These are phyloP conservation scores for Gallirallus australis DNA, from an alignment of 2,797 vertebrate species.

Conservation along the genomic window DNA sequence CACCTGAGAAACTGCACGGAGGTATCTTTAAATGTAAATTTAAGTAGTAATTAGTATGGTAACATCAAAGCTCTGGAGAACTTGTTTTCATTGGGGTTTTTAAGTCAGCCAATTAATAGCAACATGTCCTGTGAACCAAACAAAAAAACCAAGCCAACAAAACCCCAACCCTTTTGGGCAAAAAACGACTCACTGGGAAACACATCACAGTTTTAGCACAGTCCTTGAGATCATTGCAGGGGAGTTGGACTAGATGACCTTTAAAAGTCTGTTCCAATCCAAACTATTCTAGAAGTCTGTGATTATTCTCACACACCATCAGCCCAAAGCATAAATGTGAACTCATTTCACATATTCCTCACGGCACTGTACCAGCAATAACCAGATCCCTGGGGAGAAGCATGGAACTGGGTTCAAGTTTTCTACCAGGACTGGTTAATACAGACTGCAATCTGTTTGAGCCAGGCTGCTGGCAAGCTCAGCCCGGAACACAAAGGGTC, in stretches of 20 bases:
- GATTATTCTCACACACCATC: not conserved
- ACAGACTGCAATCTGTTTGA: not conserved
- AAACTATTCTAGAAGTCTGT: too few species aligned
- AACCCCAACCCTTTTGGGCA: not conserved
- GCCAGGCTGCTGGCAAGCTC: not conserved
- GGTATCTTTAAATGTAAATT: not conserved
- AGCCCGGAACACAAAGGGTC: not conserved
- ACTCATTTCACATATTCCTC: not conserved
- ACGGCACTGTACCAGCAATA: not conserved
- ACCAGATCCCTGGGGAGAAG: not conserved
- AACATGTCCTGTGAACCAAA: not conserved
- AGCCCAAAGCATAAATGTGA: not conserved
- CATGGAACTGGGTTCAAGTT: not conserved
- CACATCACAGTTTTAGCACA: not conserved
- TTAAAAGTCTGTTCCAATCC: too few species aligned
- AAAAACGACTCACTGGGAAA: not conserved
- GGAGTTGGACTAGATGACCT: too few species aligned
- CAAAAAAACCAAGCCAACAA: not conserved
- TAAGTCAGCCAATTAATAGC: conserved; percentile 5
- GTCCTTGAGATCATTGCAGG: not conserved
- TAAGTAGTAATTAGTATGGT: not conserved
- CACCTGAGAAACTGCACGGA: not conserved
- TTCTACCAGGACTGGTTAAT: not conserved
- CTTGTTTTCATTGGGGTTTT: not conserved
- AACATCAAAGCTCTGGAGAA: conserved; percentile 31